These are phyloP conservation scores for Camelus dromedarius DNA, from an alignment of 2,113 vertebrate genomes.

Conservation along the genomic window DNA sequence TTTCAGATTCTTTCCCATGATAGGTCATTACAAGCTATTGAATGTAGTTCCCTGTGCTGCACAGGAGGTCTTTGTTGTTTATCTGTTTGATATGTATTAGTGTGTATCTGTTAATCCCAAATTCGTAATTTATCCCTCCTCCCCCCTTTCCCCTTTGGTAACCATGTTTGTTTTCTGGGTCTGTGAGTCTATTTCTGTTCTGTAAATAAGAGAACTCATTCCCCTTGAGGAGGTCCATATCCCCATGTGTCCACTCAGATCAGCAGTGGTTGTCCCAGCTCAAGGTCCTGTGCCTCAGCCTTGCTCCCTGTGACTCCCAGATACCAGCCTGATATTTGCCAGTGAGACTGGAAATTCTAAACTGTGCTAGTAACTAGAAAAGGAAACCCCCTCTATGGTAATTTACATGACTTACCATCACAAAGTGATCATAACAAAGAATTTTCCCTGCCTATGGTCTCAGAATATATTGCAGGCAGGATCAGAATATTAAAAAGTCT, in stretches of 20 bases:
- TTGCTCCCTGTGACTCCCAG: neutral
- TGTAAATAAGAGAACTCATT: too few species aligned
- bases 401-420: neutral
- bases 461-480: neutral
- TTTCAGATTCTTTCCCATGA: too few species aligned
- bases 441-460: neutral
- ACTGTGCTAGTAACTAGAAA: neutral
- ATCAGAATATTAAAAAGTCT: neutral
- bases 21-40: too few species aligned
- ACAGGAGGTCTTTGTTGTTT: too few species aligned
- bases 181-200: too few species aligned
- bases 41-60: too few species aligned
- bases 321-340: neutral
- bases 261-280: neutral
- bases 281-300: neutral
- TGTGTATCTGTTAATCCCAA: too few species aligned
- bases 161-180: too few species aligned
- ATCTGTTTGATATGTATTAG: too few species aligned
- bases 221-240: neutral
- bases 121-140: too few species aligned
- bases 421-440: rapidly evolving
- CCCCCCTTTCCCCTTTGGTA: too few species aligned
- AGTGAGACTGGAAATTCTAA: neutral
- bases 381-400: neutral
- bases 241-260: neutral